Conservation (phyloP, 2,113 vertebrate genomes). For the Ardeotis arabs region DNA sequence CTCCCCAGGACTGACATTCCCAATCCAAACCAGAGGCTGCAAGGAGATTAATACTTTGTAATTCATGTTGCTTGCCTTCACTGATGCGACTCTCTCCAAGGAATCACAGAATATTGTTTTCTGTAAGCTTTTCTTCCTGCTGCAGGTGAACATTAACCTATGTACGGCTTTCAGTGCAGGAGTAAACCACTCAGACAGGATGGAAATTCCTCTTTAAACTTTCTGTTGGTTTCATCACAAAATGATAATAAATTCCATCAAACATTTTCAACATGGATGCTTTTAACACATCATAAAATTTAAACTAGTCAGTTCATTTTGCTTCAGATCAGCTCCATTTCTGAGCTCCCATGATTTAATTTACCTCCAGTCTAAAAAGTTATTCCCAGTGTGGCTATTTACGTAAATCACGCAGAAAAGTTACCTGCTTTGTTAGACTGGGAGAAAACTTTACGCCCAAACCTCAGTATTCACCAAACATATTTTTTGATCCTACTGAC, state of each 20-base stretch:
- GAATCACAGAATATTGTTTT: neutral
- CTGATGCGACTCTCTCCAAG: neutral
- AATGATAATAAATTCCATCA: neutral
- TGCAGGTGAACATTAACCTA: neutral
- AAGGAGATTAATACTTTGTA: neutral
- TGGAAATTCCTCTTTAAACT: neutral
- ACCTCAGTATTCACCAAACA: neutral
- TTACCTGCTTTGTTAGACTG: neutral
- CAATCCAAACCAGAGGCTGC: neutral
- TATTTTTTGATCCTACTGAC: neutral
- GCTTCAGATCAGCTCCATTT: neutral
- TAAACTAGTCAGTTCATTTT: neutral
- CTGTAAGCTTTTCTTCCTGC: neutral
- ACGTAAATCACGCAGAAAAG: neutral
- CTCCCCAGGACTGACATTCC: neutral
- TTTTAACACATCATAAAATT: neutral
- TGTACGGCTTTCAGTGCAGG: neutral
- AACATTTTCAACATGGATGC: neutral
- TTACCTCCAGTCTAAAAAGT: neutral
- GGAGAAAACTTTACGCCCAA: neutral
- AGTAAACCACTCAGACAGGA: neutral
- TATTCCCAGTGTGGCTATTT: neutral
- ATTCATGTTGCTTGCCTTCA: neutral
- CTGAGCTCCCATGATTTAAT: neutral
- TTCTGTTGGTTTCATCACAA: neutral